Conservation (phyloP, 37 sponge, comb jelly and placozoan genomes). For the Tethya wilhelma region DNA sequence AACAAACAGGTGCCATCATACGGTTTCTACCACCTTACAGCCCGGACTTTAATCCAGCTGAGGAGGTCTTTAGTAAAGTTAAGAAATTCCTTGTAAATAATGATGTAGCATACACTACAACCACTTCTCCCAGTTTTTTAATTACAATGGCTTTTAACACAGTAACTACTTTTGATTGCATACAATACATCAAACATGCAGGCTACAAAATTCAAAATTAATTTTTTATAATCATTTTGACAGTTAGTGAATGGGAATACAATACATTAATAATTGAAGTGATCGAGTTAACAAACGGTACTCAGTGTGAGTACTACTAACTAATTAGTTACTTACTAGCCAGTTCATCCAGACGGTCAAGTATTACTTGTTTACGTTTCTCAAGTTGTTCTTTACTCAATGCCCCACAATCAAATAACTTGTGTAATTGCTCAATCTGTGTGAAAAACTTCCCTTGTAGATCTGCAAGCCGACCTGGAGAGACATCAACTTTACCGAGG, state of each 20-base stretch:
- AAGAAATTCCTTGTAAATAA: conserved; percentile 2
- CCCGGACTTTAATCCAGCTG: conserved; percentile 22
- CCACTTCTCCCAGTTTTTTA: background rate
- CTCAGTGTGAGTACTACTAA: background rate
- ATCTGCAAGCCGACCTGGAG: conserved; percentile 18
- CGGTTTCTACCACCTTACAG: conserved; percentile 33
- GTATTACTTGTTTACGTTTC: conserved; percentile 9
- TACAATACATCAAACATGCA: conserved; percentile 30
- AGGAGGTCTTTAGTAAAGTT: conserved; percentile 20
- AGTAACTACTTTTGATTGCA: conserved; percentile 24
- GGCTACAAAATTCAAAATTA: conserved; percentile 10
- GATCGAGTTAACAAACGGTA: too few relatives aligned
- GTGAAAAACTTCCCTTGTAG: conserved; percentile 23
- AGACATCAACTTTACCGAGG: conserved; percentile 4
- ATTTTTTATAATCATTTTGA: background rate
- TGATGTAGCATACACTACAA: conserved; percentile 14
- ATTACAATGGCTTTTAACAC: conserved; percentile 20
- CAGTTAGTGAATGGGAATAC: background rate
- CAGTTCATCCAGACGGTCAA: conserved; percentile 8
- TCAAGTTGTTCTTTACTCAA: conserved; percentile 22
- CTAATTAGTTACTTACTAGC: background rate
- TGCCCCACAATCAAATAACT: conserved; percentile 32
- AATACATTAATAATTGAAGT: too few relatives aligned
- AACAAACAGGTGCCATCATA: conserved; percentile 15
- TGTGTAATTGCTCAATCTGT: conserved; percentile 26